These are phyloP conservation scores for Mus spretus DNA, from an alignment of 2,797 vertebrate genomes.

Conservation along the genomic window DNA sequence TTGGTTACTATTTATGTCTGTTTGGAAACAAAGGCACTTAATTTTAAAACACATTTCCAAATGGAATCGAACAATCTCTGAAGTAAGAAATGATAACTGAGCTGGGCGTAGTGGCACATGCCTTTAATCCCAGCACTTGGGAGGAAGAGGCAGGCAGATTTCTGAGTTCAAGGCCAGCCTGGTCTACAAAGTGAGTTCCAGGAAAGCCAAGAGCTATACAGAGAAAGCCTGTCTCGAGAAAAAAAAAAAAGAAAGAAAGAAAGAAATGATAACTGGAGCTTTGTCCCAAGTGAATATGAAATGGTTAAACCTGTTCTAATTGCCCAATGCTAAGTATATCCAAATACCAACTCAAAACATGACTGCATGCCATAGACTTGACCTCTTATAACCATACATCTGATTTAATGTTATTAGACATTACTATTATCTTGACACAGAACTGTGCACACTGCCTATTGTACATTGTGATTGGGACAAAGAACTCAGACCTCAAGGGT, in stretches of 20 bases:
- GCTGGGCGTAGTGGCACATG: too few relatives aligned
- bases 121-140: too few relatives aligned
- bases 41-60: conserved; percentile 22
- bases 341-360: not conserved
- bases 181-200: too few relatives aligned
- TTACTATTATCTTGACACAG: not conserved
- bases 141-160: too few relatives aligned
- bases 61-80: conserved; percentile 4
- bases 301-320: not conserved
- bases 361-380: not conserved
- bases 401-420: not conserved
- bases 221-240: too few relatives aligned
- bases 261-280: conserved; percentile 35
- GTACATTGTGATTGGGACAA: not conserved
- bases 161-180: too few relatives aligned
- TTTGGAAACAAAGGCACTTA: not conserved
- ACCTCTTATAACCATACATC: not conserved
- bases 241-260: too few relatives aligned
- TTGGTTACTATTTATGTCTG: conserved; percentile 9
- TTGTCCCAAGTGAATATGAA: not conserved
- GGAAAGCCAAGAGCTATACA: too few relatives aligned
- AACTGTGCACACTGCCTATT: not conserved
- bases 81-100: conserved; percentile 39
- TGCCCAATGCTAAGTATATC: not conserved
- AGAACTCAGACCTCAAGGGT: not conserved